Evolutionary conservation across 1,140 invertebrate species (phyloP).

Genomic region (Penaeus indicus): DNA sequence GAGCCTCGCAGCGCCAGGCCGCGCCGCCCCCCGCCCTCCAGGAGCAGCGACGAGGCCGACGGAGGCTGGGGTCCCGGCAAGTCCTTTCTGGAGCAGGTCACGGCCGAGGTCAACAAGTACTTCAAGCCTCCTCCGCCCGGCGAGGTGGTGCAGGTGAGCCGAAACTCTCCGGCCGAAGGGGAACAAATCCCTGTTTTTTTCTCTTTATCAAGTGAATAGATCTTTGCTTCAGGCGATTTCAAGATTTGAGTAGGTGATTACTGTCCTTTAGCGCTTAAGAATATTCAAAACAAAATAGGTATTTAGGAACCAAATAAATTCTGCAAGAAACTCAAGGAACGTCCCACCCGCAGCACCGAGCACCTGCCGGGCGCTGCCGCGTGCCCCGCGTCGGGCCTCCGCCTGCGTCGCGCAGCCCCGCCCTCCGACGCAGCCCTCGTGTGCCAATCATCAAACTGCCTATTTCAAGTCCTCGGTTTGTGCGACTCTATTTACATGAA

Average conservation of each 20-base stretch:
- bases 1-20: neutral
- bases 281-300: no score
- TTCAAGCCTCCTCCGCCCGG: slow-evolving; percentile 46
- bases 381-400: slow-evolving; percentile 55
- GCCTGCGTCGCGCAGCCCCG: slow-evolving; percentile 10
- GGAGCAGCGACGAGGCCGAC: slow-evolving; percentile 9
- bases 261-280: no score
- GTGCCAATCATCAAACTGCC: slow-evolving; percentile 50
- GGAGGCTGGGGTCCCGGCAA: slow-evolving; percentile 1
- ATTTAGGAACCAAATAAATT: neutral
- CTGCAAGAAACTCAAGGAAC: neutral
- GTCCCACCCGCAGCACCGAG: slow-evolving; percentile 46
- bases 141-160: slow-evolving; percentile 40
- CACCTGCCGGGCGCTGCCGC: slow-evolving; percentile 53
- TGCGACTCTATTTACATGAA: neutral
- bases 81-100: slow-evolving; percentile 49
- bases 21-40: neutral
- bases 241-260: no score
- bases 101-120: slow-evolving; percentile 40
- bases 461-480: slow-evolving; percentile 8
- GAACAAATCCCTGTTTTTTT: neutral
- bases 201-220: neutral
- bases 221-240: no score
- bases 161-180: neutral
- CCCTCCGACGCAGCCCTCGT: slow-evolving; percentile 33